These are phyloP conservation scores for Nebria salina DNA, from an alignment of 2,888 invertebrate genomes.

Conservation along the genomic window DNA sequence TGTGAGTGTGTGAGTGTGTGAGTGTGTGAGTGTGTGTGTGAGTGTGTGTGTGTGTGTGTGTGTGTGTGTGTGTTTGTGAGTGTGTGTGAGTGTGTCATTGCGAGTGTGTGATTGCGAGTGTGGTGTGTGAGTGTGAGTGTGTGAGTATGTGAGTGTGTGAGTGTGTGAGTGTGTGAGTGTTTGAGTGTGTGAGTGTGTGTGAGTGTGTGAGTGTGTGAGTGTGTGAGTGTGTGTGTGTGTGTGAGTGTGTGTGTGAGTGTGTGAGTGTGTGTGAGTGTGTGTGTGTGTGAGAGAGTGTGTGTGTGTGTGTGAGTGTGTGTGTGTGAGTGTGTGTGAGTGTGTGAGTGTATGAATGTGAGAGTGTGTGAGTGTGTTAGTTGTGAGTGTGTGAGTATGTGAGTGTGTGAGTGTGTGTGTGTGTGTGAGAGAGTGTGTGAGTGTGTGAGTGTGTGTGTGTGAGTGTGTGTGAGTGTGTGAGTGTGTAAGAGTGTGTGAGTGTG, in stretches of 20 bases:
- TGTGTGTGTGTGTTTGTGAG: no score
- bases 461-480: not conserved
- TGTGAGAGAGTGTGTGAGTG: not conserved
- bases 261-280: not conserved
- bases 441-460: not conserved
- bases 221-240: slow-evolving; percentile 2
- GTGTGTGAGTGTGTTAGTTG: not conserved
- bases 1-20: no score
- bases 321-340: not conserved
- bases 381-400: not conserved
- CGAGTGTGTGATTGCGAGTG: no score
- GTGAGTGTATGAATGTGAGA: not conserved
- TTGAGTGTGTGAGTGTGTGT: not conserved
- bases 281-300: not conserved
- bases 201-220: not conserved
- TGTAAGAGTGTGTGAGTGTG: not conserved
- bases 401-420: not conserved
- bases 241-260: not conserved
- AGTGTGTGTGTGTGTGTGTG: no score
- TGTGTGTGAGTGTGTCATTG: no score
- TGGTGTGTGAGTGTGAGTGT: not conserved
- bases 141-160: not conserved
- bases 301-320: not conserved
- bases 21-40: no score
- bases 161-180: not conserved